Conservation (phyloP, 2,797 vertebrate species). For the Pogonophryne albipinna region DNA sequence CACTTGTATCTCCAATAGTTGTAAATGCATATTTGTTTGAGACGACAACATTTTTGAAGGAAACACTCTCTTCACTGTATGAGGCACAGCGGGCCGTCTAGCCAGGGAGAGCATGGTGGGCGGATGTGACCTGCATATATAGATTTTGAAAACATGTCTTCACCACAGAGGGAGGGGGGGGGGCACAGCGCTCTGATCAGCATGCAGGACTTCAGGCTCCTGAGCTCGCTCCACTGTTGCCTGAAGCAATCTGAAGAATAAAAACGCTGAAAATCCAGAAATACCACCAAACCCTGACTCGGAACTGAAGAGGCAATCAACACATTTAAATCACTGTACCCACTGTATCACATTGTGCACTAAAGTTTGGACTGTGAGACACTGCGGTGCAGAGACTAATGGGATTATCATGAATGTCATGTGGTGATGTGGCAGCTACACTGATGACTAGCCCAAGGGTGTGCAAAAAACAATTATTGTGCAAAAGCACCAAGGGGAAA, state of each 20-base stretch:
- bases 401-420: slow-evolving; percentile 73
- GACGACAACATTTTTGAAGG: slow-evolving; percentile 24
- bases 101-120: slow-evolving; percentile 29
- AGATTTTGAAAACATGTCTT: slow-evolving; percentile 33
- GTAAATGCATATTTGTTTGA: slow-evolving; percentile 15
- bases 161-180: slow-evolving; percentile 5
- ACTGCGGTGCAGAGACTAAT: slow-evolving; percentile 55
- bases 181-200: background rate
- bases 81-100: slow-evolving; percentile 24
- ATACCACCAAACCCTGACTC: slow-evolving; percentile 52
- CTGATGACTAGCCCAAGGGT: slow-evolving; percentile 77
- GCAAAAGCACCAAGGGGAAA: slow-evolving; percentile 62
- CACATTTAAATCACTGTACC: slow-evolving; percentile 43
- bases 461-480: slow-evolving; percentile 77
- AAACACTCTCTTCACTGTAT: slow-evolving; percentile 17
- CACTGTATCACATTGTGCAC: slow-evolving; percentile 30
- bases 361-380: slow-evolving; percentile 47
- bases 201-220: slow-evolving; percentile 37
- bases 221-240: slow-evolving; percentile 28
- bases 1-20: slow-evolving; percentile 4
- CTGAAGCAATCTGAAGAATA: slow-evolving; percentile 40
- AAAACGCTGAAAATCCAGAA: slow-evolving; percentile 37
- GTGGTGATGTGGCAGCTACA: slow-evolving; percentile 65
- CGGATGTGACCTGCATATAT: slow-evolving; percentile 53
- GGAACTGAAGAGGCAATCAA: slow-evolving; percentile 47